Conservation (phyloP, 2,888 invertebrate genomes). For the Pegoplata infirma region DNA sequence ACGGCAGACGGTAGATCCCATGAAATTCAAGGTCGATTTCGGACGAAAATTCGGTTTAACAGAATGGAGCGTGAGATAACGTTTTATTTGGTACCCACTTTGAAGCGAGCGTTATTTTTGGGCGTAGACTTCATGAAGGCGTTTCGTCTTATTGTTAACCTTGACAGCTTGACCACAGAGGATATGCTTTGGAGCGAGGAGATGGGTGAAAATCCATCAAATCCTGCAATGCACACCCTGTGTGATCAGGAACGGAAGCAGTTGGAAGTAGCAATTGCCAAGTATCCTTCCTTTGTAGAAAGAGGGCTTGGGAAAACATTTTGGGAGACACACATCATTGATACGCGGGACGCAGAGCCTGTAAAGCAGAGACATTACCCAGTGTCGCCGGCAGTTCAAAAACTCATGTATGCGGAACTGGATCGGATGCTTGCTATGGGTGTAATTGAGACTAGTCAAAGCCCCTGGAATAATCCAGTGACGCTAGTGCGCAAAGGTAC, state of each 20-base stretch:
- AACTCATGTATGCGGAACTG: conserved; percentile 63
- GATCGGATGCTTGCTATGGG: conserved; percentile 68
- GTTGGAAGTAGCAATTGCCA: not conserved
- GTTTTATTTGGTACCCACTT: conserved; percentile 36
- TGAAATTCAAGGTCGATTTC: conserved; percentile 31
- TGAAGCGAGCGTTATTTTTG: conserved; percentile 22
- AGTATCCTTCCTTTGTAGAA: not conserved
- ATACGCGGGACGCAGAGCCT: conserved; percentile 36
- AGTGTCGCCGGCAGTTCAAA: conserved; percentile 52
- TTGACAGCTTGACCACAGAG: not conserved
- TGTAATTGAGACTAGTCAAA: conserved; percentile 68
- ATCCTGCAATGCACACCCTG: too few relatives aligned
- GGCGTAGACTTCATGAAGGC: conserved; percentile 30
- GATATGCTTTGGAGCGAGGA: not conserved
- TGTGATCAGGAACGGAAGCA: not conserved
- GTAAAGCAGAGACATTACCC: conserved; percentile 56
- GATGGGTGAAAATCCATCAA: not conserved
- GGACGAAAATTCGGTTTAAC: conserved; percentile 19
- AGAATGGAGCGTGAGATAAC: not conserved
- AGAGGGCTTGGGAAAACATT: conserved; percentile 3
- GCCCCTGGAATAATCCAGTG: conserved; percentile 48
- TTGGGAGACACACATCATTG: not conserved
- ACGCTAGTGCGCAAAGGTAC: conserved; percentile 15
- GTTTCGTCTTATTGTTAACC: not conserved
- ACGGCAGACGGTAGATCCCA: conserved; percentile 21